Percentiles rank a stretch among this genome's conserved stretches.
These are phyloP conservation scores for Acronicta aceris DNA, from an alignment of 2,888 invertebrate species.

Conservation along the genomic window DNA sequence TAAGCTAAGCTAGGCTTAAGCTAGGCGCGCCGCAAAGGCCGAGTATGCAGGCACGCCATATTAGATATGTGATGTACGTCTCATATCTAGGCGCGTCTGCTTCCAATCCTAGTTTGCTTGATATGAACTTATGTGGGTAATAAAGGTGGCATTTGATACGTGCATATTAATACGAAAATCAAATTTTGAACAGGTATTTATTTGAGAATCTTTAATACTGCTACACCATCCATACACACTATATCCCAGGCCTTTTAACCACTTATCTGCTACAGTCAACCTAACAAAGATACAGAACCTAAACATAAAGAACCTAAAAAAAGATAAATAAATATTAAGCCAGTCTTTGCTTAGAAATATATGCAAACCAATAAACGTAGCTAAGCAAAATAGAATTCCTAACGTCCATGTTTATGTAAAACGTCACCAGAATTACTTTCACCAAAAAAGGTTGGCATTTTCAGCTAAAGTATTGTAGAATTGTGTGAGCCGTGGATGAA, in stretches of 20 bases:
- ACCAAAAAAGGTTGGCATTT: constrained; percentile 20
- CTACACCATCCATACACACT: too few relatives aligned
- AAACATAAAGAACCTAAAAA: too few relatives aligned
- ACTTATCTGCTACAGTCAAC: too few relatives aligned
- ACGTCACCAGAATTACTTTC: constrained; percentile 13
- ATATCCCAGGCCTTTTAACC: too few relatives aligned
- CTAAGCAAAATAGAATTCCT: too few relatives aligned
- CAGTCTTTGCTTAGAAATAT: too few relatives aligned
- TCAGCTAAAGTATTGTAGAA: too few relatives aligned
- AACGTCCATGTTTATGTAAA: background rate
- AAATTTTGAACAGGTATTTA: background rate
- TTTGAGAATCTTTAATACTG: too few relatives aligned
- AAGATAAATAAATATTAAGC: too few relatives aligned
- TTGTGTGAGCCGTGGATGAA: constrained; percentile 37
- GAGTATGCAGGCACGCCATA: constrained; percentile 30
- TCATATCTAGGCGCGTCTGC: constrained; percentile 18
- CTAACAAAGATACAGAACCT: too few relatives aligned
- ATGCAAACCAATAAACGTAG: too few relatives aligned
- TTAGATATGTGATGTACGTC: constrained; percentile 24
- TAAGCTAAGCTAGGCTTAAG: constrained; percentile 12
- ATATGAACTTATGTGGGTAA: background rate
- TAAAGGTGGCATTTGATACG: constrained; percentile 3
- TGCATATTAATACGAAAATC: background rate
- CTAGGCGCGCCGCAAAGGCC: constrained; percentile 22
- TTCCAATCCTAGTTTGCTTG: constrained; percentile 6